phyloP scores from a whole-genome alignment of 2,797 vertebrate genomes.

The Sebastes goodei region DNA sequence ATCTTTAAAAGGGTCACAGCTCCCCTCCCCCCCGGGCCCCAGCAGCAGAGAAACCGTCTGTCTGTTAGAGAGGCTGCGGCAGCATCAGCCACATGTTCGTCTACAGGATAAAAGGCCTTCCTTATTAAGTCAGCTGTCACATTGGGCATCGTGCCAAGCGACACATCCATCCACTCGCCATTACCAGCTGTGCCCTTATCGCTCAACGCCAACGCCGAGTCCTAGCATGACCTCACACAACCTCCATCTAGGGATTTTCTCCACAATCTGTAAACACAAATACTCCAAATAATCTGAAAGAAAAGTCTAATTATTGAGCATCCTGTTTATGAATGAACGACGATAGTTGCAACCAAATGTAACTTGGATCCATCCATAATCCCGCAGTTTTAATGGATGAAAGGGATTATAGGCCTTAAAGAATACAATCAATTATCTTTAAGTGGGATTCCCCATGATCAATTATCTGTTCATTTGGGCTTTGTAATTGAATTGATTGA shows the following conservation, averaged over 20 bases:
- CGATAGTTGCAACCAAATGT: neutral
- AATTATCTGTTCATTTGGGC: constrained; percentile 33
- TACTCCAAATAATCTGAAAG: neutral
- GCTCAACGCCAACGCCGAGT: constrained; percentile 34
- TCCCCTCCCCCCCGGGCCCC: neutral
- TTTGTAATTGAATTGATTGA: constrained; percentile 48
- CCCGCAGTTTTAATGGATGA: neutral
- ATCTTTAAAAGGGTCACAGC: constrained; percentile 6
- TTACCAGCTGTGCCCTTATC: constrained; percentile 61
- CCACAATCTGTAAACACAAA: neutral
- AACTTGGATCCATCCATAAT: neutral
- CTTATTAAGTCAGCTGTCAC: constrained; percentile 68
- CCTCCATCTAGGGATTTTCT: constrained; percentile 15
- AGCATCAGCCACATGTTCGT: constrained; percentile 47
- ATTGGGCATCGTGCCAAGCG: constrained; percentile 47
- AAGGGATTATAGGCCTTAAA: constrained; percentile 6
- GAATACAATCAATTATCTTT: constrained; percentile 33
- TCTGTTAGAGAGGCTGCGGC: constrained; percentile 9
- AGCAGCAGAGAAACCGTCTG: constrained; percentile 2
- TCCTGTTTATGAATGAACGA: neutral
- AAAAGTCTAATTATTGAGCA: neutral
- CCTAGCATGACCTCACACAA: constrained; percentile 60
- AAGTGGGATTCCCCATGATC: neutral
- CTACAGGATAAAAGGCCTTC: constrained; percentile 55
- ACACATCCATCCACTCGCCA: constrained; percentile 52